Conservation (phyloP, 1,140 invertebrate genomes). For the Physella acuta region DNA sequence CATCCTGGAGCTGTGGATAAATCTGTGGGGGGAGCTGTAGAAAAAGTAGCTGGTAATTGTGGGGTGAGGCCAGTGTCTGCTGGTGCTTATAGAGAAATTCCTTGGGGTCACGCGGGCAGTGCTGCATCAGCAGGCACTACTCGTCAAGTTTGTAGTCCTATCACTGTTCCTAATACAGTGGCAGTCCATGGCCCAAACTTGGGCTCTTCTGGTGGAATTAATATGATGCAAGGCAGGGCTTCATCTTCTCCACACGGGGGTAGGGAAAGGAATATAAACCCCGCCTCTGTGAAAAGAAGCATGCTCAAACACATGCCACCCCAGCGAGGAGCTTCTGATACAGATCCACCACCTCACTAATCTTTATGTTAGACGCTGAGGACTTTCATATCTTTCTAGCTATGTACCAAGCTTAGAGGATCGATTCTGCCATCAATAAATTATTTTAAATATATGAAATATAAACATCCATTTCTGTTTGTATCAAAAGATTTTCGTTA, state of each 20-base stretch:
- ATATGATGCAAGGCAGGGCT: constrained; percentile 16
- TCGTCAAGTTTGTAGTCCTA: constrained; percentile 32
- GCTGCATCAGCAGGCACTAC: constrained; percentile 36
- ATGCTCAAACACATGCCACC: constrained; percentile 50
- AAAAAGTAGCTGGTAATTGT: constrained; percentile 26
- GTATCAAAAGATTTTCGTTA: neutral
- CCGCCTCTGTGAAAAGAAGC: constrained; percentile 46
- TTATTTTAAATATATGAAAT: constrained; percentile 5
- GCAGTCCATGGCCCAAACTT: constrained; percentile 10
- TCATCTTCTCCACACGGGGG: constrained; percentile 17
- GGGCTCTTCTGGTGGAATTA: constrained; percentile 10
- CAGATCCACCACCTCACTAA: constrained; percentile 47
- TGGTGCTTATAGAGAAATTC: constrained; percentile 28
- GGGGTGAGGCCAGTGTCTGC: constrained; percentile 28
- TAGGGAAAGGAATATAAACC: constrained; percentile 36
- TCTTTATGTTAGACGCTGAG: neutral
- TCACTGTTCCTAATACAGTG: constrained; percentile 17
- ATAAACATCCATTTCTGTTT: neutral
- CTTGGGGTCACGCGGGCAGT: constrained; percentile 30
- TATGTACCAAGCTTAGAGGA: constrained; percentile 3
- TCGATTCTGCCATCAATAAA: constrained; percentile 3
- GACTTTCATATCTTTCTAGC: constrained; percentile 20
- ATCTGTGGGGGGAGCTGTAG: constrained; percentile 26
- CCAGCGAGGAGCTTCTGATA: constrained; percentile 39
- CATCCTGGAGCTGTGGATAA: constrained; percentile 7